These are phyloP conservation scores for Lampris megalopsis DNA, from an alignment of 2,113 vertebrate genomes.

Conservation along the genomic window DNA sequence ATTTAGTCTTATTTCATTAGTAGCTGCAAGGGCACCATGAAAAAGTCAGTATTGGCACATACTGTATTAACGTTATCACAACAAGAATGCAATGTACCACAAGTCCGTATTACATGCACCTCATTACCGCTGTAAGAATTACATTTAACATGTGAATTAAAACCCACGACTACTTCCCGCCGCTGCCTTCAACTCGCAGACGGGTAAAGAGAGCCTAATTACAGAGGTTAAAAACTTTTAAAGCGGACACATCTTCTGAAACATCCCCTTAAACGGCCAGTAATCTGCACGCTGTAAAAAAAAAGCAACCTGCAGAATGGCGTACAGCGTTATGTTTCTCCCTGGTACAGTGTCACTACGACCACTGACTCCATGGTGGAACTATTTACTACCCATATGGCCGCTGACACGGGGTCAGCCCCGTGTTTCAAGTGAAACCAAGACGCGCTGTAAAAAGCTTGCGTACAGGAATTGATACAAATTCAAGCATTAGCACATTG, in stretches of 20 bases:
- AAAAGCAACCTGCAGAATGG: conserved; percentile 1
- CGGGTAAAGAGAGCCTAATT: no score
- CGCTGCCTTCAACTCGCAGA: no score
- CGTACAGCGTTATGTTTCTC: conserved; percentile 32
- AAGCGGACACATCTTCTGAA: not conserved
- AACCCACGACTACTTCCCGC: no score
- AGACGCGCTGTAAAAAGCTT: conserved; percentile 70
- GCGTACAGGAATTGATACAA: conserved; percentile 70
- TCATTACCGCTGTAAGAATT: no score
- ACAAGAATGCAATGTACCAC: no score
- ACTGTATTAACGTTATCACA: no score
- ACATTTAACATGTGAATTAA: no score
- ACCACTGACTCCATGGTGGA: conserved; percentile 71
- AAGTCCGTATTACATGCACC: no score
- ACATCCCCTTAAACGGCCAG: not conserved
- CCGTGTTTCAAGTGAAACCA: conserved; percentile 79
- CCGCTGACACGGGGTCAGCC: conserved; percentile 76
- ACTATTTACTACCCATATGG: conserved; percentile 82
- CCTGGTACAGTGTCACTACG: conserved; percentile 52
- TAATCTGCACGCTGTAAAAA: conserved; percentile 34
- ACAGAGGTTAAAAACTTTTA: not conserved
- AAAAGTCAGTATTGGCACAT: no score
- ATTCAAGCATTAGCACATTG: conserved; percentile 77
- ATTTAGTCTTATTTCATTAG: no score
- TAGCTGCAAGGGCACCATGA: no score